Evolutionary conservation across 2,113 vertebrate genomes (phyloP), one percentile per base, ranked within the genome.

Genomic region (Elachura formosa): DNA sequence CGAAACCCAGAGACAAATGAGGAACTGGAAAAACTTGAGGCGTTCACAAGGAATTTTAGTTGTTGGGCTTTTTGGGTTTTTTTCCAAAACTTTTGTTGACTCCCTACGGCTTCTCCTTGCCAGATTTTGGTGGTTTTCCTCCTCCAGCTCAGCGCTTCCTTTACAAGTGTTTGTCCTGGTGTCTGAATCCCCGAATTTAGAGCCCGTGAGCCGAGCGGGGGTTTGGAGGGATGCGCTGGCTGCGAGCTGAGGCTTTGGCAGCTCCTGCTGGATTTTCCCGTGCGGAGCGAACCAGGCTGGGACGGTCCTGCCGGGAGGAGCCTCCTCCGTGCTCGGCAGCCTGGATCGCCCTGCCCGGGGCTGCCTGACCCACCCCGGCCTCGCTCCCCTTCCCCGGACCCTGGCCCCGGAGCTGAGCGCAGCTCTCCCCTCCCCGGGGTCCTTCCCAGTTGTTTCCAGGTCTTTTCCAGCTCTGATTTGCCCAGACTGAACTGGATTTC

Each of bases 11-110:
- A 81, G 76, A 16, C 61, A 81, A 81, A 97, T 3, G 90, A 91
- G 67, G n/a, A 82, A 46, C 69, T 91, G 89, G 95, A 93, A 95
- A 96, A 94, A 56, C 49, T 56, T 84, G 73, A 81, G 82, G 54
- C 73, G 92, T 55, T 51, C 38, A 0, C 62, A 49, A 92, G 38
- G 87, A 91, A 94, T 87, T 86, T 94, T 34, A 25, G 14, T 14
- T 17, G 25, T 2, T 22, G 22, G 6, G 7, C 18, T 19, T 21
- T 4, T 26, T 7, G n/a, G n/a, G n/a, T 29, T 51, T 36, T 45
- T 40, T 11, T 7, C 61, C 26, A 28, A 87, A 80, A 61, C 34
- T 54, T 71, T 63, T 36, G 12, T 63, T 31, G 38, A 63, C 38
- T 66, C 66, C 18, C 2, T 7, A 5, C 2, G 2, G 25, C n/a